Conservation (phyloP, 2,888 invertebrate genomes). For the Drosophila greeni region DNA sequence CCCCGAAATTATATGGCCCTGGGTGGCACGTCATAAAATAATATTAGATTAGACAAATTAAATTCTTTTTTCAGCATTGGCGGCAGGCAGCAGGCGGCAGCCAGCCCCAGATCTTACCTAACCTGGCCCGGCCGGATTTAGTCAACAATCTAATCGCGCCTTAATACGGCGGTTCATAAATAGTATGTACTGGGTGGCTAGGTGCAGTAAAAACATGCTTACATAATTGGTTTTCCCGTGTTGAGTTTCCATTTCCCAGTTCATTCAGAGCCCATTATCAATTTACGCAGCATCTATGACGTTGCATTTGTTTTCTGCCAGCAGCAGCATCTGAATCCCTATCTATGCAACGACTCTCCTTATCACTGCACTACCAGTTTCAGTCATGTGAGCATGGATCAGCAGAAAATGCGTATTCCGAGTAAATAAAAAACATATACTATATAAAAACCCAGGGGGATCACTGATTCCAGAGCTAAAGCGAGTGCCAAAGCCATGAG, state of each 20-base stretch:
- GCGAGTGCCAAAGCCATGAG: conserved; percentile 5
- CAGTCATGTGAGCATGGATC: conserved; percentile 19
- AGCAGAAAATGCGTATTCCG: conserved; percentile 13
- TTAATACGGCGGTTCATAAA: conserved; percentile 20
- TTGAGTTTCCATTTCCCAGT: not conserved
- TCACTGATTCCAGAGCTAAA: not conserved
- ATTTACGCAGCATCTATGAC: conserved; percentile 25
- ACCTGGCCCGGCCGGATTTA: conserved; percentile 35
- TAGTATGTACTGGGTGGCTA: conserved; percentile 5
- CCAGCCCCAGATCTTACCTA: conserved; percentile 27
- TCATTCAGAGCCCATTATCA: conserved; percentile 17
- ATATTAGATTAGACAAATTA: conserved; percentile 51
- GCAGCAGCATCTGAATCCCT: not conserved
- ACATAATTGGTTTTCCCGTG: not conserved
- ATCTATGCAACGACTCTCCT: not conserved
- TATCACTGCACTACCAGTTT: conserved; percentile 22
- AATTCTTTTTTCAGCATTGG: conserved; percentile 33
- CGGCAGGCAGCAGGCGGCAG: conserved; percentile 2
- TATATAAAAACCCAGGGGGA: not conserved
- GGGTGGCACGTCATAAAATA: conserved; percentile 44
- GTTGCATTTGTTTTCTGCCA: conserved; percentile 6
- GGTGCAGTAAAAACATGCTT: conserved; percentile 24
- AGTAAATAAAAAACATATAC: not conserved
- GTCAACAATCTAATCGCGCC: conserved; percentile 27
- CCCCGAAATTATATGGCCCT: conserved; percentile 34